These are phyloP conservation scores for Sitta carolinensis DNA, from an alignment of 2,797 vertebrate genomes.

Conservation along the genomic window DNA sequence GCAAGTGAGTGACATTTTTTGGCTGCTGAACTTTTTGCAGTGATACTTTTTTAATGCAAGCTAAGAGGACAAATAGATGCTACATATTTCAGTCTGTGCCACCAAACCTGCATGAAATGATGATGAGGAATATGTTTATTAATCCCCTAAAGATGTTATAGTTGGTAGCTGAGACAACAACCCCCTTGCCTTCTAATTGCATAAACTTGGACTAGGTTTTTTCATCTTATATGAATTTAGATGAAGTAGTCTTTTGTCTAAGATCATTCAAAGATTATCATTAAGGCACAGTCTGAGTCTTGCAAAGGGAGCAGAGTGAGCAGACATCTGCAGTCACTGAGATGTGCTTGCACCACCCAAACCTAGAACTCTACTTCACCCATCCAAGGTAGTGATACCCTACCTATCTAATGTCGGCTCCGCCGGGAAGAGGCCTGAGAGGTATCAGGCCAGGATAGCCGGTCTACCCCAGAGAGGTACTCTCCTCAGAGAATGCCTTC, in stretches of 20 bases:
- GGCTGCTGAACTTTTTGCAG: not conserved
- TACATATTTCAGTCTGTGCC: not conserved
- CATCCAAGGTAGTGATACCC: not conserved
- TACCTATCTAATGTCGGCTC: too few species aligned
- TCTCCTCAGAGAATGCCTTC: too few species aligned
- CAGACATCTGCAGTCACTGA: not conserved
- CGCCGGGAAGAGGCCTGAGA: too few species aligned
- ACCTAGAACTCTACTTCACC: not conserved
- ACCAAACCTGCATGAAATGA: not conserved
- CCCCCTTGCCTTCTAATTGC: not conserved
- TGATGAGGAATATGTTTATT: not conserved
- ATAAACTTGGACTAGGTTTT: not conserved
- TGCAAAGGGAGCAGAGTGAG: not conserved
- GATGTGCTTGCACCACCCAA: not conserved
- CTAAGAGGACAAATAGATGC: not conserved
- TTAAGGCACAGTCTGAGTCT: not conserved
- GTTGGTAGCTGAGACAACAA: not conserved
- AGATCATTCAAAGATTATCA: not conserved
- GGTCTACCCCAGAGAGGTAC: too few species aligned
- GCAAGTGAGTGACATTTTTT: slow-evolving; percentile 85
- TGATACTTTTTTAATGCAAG: not conserved
- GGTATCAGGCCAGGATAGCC: too few species aligned
- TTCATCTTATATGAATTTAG: not conserved
- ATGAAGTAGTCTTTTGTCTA: not conserved
- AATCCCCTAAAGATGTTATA: not conserved